Evolutionary conservation across 1,140 invertebrate species (phyloP), one percentile per base, ranked within the genome.

Genomic region (Amyelois transitella): DNA sequence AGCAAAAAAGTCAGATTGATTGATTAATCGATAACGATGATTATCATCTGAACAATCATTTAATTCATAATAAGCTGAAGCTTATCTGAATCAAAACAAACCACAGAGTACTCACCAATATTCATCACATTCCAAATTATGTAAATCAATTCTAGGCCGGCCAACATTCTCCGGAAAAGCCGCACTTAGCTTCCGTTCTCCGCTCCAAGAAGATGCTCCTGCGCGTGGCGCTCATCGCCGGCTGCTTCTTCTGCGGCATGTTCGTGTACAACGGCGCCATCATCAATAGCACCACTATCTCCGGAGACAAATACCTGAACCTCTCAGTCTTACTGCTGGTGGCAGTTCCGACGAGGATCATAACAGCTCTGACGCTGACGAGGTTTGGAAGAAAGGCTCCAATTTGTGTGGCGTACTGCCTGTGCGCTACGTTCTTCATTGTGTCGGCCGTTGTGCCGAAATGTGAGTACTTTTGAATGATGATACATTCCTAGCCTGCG

Each of bases 231-330:
- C 89, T 91, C 10, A 91, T 93, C 43, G 91, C 90, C n/a, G 90
- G 92, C 62, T 93, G 89, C 71, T 94, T 92, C 91, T 87, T 93
- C 38, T 92, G 92, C 28, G 91, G 91, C 67, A 90, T 91, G 1
- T 92, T 95, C 62, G 91, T 95, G 2, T 96, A 94, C 75, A 96
- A 94, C 67, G 95, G 94, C 1, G 77, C 96, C n/a, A 93, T 94
- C 7, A 87, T 94, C 45, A 92, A 93, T 63, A 90, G 92, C 0
- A 90, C 90, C 28, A 90, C 89, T 51, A 85, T 94, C 10, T 90
- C 88, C 6, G 92, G 92, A n/a, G 90, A 92, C 74, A 91, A 91
- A 64, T 92, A 91, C 71, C 51, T 88, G 12, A 91, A 91, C 75
- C 91, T 89, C 69, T 89, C 90, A 7, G 77, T 89, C 3, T 81